phyloP scores from a whole-genome alignment of 2,888 invertebrate species.

The Trichacis sp. region DNA sequence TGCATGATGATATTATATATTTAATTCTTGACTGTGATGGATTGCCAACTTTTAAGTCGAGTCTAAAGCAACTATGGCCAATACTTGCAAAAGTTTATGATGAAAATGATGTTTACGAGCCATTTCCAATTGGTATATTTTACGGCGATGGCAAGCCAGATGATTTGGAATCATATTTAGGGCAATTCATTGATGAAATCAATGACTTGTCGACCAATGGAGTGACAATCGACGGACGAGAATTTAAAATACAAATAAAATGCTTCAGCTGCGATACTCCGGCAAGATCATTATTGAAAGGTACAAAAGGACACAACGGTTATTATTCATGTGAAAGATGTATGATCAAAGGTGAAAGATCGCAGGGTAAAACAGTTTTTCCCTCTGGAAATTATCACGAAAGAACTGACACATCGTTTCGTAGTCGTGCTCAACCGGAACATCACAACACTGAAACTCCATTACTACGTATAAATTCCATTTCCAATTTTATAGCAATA shows the following conservation, averaged over 20 bases:
- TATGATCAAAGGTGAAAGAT: slow-evolving; percentile 13
- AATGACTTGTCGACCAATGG: slow-evolving; percentile 16
- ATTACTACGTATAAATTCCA: slow-evolving; percentile 19
- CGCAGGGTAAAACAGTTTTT: slow-evolving; percentile 20
- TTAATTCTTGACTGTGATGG: slow-evolving; percentile 33
- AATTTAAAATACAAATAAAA: slow-evolving; percentile 24
- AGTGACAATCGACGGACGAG: slow-evolving; percentile 16
- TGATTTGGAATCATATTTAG: slow-evolving; percentile 17
- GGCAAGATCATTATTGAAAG: slow-evolving; percentile 27
- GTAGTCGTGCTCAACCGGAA: slow-evolving; percentile 16
- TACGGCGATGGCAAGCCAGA: slow-evolving; percentile 34
- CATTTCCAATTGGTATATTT: slow-evolving; percentile 32
- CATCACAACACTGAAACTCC: slow-evolving; percentile 26
- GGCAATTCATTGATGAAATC: slow-evolving; percentile 28
- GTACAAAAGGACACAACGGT: slow-evolving; percentile 21
- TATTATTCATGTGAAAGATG: slow-evolving; percentile 32
- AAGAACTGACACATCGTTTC: slow-evolving; percentile 24
- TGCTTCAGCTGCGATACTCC: slow-evolving; percentile 38
- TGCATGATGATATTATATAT: slow-evolving; percentile 25
- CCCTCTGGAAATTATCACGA: slow-evolving; percentile 5
- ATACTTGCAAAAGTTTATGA: slow-evolving; percentile 26
- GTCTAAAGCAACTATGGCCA: slow-evolving; percentile 28
- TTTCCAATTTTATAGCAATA: neutral
- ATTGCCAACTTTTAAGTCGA: slow-evolving; percentile 26
- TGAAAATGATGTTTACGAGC: slow-evolving; percentile 29